Conservation (phyloP, 2,888 invertebrate genomes). For the Sinohyriopsis cumingii region DNA sequence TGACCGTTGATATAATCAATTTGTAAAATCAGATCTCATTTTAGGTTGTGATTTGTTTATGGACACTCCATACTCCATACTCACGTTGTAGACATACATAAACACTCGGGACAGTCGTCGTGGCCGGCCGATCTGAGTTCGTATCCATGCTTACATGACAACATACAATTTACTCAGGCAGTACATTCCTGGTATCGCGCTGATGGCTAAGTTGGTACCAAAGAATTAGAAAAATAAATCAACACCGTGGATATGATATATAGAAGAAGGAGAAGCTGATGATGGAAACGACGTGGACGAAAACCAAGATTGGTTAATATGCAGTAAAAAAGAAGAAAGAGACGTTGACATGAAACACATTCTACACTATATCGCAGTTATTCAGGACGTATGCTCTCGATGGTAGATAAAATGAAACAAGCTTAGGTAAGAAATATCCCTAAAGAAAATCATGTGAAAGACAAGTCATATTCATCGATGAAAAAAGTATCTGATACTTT, state of each 20-base stretch:
- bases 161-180: constrained; percentile 35
- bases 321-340: background rate
- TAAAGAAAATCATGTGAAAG: no score
- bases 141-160: constrained; percentile 37
- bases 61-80: background rate
- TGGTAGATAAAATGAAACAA: no score
- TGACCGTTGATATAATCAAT: no score
- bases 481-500: no score
- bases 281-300: background rate
- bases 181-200: constrained; percentile 35
- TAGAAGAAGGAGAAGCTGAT: background rate
- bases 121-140: constrained; percentile 28
- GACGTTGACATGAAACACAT: background rate
- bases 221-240: background rate
- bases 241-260: background rate
- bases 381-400: no score
- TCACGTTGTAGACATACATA: constrained; percentile 34
- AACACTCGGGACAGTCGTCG: constrained; percentile 40
- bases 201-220: constrained; percentile 18
- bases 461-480: no score
- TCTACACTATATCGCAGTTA: background rate
- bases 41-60: no score
- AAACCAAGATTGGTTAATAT: no score
- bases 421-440: no score
- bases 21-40: no score